These are phyloP conservation scores for Pterostichus madidus DNA, from an alignment of 2,888 invertebrate species.

Conservation along the genomic window DNA sequence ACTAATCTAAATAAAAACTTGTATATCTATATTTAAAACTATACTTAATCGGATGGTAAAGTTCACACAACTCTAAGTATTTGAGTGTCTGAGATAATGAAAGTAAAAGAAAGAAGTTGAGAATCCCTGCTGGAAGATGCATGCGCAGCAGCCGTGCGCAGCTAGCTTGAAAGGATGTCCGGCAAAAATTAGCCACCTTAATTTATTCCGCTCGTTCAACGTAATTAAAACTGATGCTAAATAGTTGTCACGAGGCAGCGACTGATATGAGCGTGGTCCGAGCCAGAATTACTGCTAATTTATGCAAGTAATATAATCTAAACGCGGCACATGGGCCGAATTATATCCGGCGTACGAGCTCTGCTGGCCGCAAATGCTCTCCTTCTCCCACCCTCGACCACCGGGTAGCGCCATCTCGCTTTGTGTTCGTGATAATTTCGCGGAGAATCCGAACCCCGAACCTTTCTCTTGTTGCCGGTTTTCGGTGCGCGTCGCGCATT, in stretches of 20 bases:
- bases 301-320: constrained; percentile 67
- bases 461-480: constrained; percentile 47
- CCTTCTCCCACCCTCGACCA: background rate
- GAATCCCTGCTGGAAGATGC: background rate
- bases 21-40: too few species aligned
- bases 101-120: background rate
- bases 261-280: constrained; percentile 61
- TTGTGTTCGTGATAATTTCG: constrained; percentile 40
- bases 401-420: background rate
- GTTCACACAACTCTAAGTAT: too few species aligned
- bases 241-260: constrained; percentile 62
- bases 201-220: constrained; percentile 58
- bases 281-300: constrained; percentile 65
- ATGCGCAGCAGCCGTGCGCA: background rate
- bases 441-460: constrained; percentile 39
- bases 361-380: constrained; percentile 27
- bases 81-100: too few species aligned
- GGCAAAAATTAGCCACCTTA: constrained; percentile 60
- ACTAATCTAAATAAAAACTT: too few species aligned
- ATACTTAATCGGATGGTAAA: too few species aligned
- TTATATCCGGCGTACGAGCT: constrained; percentile 59
- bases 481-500: constrained; percentile 33
- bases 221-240: constrained; percentile 66
- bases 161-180: constrained; percentile 32
- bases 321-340: constrained; percentile 61